phyloP scores from a whole-genome alignment of 2,113 vertebrate species.

The Sterrhoptilus dennistouni region DNA sequence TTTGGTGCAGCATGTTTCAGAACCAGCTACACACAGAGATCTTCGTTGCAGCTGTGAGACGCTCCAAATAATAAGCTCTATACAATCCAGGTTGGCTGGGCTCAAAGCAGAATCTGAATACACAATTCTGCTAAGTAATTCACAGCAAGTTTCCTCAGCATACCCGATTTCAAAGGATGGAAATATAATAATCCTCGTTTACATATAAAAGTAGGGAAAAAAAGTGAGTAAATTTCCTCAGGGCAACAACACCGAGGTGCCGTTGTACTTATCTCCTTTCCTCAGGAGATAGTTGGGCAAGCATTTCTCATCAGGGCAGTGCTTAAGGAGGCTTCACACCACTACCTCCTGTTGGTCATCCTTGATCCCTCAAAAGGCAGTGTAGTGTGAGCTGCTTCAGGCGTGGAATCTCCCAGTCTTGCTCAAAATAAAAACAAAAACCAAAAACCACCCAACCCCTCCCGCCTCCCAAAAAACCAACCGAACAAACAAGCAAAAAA shows the following conservation, averaged over 20 bases:
- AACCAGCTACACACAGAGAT: not conserved
- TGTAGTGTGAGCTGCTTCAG: rapidly evolving
- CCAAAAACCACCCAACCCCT: not conserved
- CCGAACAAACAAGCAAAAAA: not conserved
- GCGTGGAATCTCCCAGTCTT: rapidly evolving
- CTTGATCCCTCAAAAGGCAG: not conserved
- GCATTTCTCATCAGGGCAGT: not conserved
- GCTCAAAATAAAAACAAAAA: not conserved
- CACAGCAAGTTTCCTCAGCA: not conserved
- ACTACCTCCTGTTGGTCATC: conserved; percentile 26
- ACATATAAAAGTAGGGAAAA: not conserved
- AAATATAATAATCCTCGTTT: not conserved
- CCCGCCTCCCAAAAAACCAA: not conserved
- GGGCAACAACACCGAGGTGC: not conserved
- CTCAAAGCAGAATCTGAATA: not conserved
- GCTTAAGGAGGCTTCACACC: not conserved
- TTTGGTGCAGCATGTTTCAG: not conserved
- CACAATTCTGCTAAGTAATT: not conserved
- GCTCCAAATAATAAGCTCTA: not conserved
- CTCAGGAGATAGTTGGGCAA: rapidly evolving
- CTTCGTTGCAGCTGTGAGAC: not conserved
- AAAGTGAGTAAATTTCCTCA: not conserved
- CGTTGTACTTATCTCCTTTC: not conserved
- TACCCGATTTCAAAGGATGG: not conserved
- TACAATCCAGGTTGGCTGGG: not conserved